Base-by-base conservation (phyloP, 2,113 vertebrate species). In the Ivindomyrus marchei region DNA sequence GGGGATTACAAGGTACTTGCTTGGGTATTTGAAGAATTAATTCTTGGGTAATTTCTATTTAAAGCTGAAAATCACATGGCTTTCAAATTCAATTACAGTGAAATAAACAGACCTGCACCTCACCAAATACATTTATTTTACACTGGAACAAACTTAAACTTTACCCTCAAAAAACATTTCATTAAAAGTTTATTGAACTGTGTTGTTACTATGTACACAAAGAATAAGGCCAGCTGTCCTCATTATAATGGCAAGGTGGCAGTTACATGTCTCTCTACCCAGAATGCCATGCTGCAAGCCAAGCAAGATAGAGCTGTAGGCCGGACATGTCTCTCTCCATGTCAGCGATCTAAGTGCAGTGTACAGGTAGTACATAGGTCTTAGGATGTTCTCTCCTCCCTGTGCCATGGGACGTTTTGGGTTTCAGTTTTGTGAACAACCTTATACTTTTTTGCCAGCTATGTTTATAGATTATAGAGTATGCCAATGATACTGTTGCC, bases 61-160 rank as follows among this genome's bases (percentile, higher is more conserved):
- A 47, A 42, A 52, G 58, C 7, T 87, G 19, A 31, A 77, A 77
- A 88, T n/a, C 31, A 88, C 49, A 89, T 58, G 90, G 36, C 86
- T 88, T 56, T 88, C 85, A 89, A 56, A 91, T 89, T 80, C 27
- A 90, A 89, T 88, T 91, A 66, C 56, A 83, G 58, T 91, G n/a
- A 91, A 53, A 91, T 66, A 56, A 89, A 91, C n/a, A 24, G 11
- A 8, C 19, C 62, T 10, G 15, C 45, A 77, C 39, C 46, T 42
- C 24, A 39, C 45, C 31, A 53, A 80, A 91, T 31, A 90, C 85
- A 91, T 70, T 90, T 90, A 47, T 58, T 86, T 39, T 70, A 80
- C 17, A 4, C 62, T 17, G 36, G 70, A 91, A 83, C 46, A 52
- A 89, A 89, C 50, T 49, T 24, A 46, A 45, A 11, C 15, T 21